Base-by-base conservation (phyloP, 2,797 vertebrate species). In the Acestrorhynchus altus region DNA sequence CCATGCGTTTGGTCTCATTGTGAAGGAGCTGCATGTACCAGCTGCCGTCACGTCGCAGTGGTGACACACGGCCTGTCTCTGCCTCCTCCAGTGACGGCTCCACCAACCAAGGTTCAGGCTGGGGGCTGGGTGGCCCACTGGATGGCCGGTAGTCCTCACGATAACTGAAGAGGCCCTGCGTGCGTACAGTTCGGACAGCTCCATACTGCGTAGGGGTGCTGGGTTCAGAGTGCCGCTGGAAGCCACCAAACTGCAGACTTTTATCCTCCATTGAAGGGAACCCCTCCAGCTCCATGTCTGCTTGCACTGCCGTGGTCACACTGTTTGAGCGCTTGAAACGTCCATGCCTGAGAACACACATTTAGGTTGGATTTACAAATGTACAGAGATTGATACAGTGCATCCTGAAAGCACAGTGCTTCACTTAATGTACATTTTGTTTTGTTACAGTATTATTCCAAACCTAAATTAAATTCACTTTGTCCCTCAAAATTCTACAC, bases 1-100 rank as follows among this genome's bases (percentile, higher is more conserved):
- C 98, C 90, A 99, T 96, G 88, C 96, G 92, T 91, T 97, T 96
- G 54, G 96, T 98, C 91, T 99, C 96, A 0, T 94, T 93, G 88
- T 98, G 97, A 3, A 99, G 95, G 83, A 98, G 90, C 80, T 98
- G 96, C 96, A 98, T 95, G 88, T 99, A 99, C 97, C 97, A 99
- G 69, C 95, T 95, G n/a, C 98, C 98, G 0, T 99, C 98, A 59
- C 96, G 91, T 71, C 95, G 94, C 69, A 94, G 92, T 78, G 97
- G 96, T 8, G 96, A 98, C 83, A 90, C 90, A 49, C 95, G 90
- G 10, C 96, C 96, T 0, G 94, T 91, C 67, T 98, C 96, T 4
- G 90, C 91, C 46, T 73, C 79, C 94, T 96, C 97, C 15, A 56
- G 77, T 11, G 57, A 2, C 74, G 94, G 91, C 24, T 98, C 96